Conservation (phyloP, 2,797 vertebrate species). For the Masticophis lateralis region DNA sequence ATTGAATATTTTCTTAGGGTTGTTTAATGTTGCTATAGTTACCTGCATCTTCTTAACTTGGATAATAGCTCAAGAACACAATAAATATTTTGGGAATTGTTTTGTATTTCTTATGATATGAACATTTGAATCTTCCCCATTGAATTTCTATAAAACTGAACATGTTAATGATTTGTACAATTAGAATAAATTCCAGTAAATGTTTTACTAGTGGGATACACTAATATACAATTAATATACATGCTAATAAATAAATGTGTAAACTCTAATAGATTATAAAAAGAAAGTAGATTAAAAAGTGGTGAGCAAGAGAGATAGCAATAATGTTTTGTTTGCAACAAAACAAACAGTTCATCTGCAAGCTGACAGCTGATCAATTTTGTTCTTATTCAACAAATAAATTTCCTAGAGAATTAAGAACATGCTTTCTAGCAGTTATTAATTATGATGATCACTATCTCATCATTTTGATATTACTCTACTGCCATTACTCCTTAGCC, state of each 20-base stretch:
- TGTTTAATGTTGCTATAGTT: neutral
- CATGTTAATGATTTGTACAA: neutral
- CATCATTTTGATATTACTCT: neutral
- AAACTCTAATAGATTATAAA: neutral
- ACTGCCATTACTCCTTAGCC: neutral
- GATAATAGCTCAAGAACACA: neutral
- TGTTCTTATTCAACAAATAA: neutral
- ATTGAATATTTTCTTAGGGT: neutral
- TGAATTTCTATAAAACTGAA: neutral
- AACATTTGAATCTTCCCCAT: neutral
- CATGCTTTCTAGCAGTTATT: neutral
- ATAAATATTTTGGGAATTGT: neutral
- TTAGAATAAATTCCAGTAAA: neutral
- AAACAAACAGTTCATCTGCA: neutral
- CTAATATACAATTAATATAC: neutral
- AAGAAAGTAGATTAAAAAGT: neutral
- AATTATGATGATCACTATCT: neutral
- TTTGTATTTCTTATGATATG: neutral
- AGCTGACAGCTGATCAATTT: neutral
- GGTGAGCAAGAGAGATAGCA: neutral
- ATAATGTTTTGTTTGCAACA: neutral
- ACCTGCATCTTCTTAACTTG: neutral
- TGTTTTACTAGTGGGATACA: neutral
- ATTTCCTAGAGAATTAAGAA: neutral
- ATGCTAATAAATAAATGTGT: neutral